Base-by-base conservation (phyloP, 2,888 invertebrate species). In the Argynnis bischoffii region DNA sequence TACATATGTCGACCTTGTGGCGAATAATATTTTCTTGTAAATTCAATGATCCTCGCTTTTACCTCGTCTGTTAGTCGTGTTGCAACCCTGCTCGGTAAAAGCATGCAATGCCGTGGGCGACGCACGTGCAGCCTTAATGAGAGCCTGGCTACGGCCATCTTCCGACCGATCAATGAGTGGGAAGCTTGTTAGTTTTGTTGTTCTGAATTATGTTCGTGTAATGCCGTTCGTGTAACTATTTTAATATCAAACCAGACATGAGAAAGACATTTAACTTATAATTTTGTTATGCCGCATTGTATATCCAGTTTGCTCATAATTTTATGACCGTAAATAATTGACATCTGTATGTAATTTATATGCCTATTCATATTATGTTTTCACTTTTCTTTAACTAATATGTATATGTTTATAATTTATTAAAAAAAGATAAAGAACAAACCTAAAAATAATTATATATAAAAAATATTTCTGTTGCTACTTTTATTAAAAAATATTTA, bases 121-220 rank as follows among this genome's bases (percentile, higher is more conserved):
- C 84, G 88, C 91, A 91, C 90, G 90, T 90, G 90, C 87, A 82
- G 75, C 77, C 77, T 79, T 87, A 89, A 89, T 88, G 87, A 89
- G 87, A 80, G 78, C 75, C 79, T 79, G 80, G 77, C 72, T 65
- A 73, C 81, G 79, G 81, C 83, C 86, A 87, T 89, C 89, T 86
- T 81, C 82, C 79, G 78, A 79, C 76, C 81, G 83, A 88, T 87
- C 85, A 81, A 84, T 83, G 77, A 72, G 76, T 75, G 74, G 76
- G 73, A 79, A 77, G 78, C 80, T 79, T 75, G 78, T 79, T 81
- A 81, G 78, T 82, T 81, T 81, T 78, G 78, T 77, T 81, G 78
- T 72, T 75, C 72, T 77, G 75, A 77, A 41, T 66, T 70, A 72
- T 67, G 69, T 65, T 64, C 70, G 63, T 71, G 71, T 72, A 72